Conservation (phyloP, 2,797 vertebrate genomes). For the Mus caroli region DNA sequence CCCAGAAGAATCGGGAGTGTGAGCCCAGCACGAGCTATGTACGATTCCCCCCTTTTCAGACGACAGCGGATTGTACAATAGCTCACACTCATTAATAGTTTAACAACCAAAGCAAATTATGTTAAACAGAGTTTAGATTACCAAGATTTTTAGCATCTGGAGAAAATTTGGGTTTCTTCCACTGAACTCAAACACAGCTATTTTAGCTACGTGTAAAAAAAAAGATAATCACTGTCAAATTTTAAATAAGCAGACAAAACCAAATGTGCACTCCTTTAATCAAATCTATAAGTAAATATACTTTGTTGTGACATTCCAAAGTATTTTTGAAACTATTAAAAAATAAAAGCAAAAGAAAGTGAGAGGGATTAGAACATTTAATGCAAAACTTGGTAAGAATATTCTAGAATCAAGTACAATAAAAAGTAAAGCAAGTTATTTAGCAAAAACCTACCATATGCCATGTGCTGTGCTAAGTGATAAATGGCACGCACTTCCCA, state of each 20-base stretch:
- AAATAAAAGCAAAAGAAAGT: constrained; percentile 6
- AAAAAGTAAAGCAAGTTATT: constrained; percentile 44
- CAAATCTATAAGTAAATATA: constrained; percentile 63
- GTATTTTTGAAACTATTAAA: constrained; percentile 28
- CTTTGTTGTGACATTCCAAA: constrained; percentile 55
- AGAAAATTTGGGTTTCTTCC: constrained; percentile 58
- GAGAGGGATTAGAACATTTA: background rate
- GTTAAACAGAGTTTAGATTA: constrained; percentile 64
- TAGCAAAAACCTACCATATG: background rate
- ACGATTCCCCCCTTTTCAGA: constrained; percentile 29
- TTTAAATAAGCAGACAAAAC: constrained; percentile 69
- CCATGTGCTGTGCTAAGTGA: background rate
- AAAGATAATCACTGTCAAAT: constrained; percentile 62
- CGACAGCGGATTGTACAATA: constrained; percentile 27
- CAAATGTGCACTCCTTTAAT: constrained; percentile 51
- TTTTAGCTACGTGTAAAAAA: constrained; percentile 69
- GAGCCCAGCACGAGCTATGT: background rate
- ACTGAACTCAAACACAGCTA: constrained; percentile 58
- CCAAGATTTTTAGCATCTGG: constrained; percentile 54
- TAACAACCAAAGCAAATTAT: constrained; percentile 56
- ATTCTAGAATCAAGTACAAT: constrained; percentile 41
- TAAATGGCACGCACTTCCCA: background rate
- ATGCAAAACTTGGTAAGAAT: background rate
- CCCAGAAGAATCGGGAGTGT: background rate
- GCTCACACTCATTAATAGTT: constrained; percentile 62